Conservation (phyloP, 2,888 invertebrate genomes). For the Stenotaenia linearis region DNA sequence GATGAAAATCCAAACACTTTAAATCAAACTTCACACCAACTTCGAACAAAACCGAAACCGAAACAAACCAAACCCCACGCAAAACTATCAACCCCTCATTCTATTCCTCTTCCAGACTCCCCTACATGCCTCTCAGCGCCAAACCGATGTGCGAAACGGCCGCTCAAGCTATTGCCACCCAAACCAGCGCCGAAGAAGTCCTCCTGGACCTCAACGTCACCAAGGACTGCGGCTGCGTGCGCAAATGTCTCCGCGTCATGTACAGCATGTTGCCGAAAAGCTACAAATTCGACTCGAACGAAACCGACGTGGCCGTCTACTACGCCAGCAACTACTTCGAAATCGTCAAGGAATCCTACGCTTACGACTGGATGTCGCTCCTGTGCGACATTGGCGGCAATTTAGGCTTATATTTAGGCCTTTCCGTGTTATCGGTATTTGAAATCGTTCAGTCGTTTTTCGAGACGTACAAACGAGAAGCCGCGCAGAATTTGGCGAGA, state of each 20-base stretch:
- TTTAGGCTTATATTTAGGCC: slow-evolving; percentile 2
- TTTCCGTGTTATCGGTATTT: slow-evolving; percentile 17
- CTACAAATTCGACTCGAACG: not conserved
- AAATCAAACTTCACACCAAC: too few relatives aligned
- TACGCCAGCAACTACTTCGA: slow-evolving; percentile 30
- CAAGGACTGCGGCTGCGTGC: not conserved
- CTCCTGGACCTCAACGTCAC: not conserved
- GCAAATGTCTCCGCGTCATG: slow-evolving; percentile 24
- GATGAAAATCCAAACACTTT: too few relatives aligned
- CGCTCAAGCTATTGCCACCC: not conserved
- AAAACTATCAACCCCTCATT: too few relatives aligned
- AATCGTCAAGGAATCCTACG: slow-evolving; percentile 30
- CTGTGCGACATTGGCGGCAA: slow-evolving; percentile 23
- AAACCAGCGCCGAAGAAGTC: not conserved
- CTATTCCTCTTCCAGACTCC: too few relatives aligned
- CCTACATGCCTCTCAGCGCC: not conserved
- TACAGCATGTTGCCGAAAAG: slow-evolving; percentile 31
- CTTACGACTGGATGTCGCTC: slow-evolving; percentile 30
- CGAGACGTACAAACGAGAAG: not conserved
- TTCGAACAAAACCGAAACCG: too few relatives aligned
- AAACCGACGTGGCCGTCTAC: slow-evolving; percentile 12
- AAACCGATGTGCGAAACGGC: not conserved
- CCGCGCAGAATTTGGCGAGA: not conserved
- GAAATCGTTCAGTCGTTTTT: slow-evolving; percentile 24
- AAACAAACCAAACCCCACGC: too few relatives aligned